phyloP scores from a whole-genome alignment of 2,113 vertebrate genomes.

The Rhodinocichla rosea region DNA sequence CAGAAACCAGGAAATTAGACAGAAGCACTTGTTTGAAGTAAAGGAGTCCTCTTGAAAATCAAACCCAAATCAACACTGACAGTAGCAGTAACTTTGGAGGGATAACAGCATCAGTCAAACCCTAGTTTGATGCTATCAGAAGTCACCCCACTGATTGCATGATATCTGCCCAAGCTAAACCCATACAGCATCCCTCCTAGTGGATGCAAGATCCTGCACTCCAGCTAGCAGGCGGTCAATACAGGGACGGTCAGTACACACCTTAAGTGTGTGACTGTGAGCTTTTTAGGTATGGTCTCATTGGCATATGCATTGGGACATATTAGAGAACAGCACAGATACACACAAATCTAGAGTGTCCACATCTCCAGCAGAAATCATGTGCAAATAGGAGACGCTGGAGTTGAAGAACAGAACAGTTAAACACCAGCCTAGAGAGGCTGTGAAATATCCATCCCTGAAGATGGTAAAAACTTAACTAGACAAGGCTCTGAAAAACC shows the following conservation, averaged over 20 bases:
- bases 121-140: background rate
- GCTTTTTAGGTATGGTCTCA: background rate
- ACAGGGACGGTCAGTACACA: background rate
- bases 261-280: fast-evolving
- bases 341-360: background rate
- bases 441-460: background rate
- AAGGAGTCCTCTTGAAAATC: background rate
- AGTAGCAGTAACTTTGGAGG: background rate
- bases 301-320: background rate
- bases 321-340: background rate
- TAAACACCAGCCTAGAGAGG: background rate
- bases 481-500: background rate
- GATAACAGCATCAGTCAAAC: background rate
- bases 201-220: background rate
- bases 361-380: background rate
- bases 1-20: background rate
- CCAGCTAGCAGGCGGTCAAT: background rate
- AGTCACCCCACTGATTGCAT: background rate
- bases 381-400: background rate
- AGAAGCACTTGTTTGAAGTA: background rate
- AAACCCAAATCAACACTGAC: background rate
- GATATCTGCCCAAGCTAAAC: background rate
- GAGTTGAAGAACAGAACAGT: background rate
- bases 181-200: background rate
- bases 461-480: background rate